phyloP scores from a whole-genome alignment of 2,113 vertebrate species.

The Leiothrix lutea region DNA sequence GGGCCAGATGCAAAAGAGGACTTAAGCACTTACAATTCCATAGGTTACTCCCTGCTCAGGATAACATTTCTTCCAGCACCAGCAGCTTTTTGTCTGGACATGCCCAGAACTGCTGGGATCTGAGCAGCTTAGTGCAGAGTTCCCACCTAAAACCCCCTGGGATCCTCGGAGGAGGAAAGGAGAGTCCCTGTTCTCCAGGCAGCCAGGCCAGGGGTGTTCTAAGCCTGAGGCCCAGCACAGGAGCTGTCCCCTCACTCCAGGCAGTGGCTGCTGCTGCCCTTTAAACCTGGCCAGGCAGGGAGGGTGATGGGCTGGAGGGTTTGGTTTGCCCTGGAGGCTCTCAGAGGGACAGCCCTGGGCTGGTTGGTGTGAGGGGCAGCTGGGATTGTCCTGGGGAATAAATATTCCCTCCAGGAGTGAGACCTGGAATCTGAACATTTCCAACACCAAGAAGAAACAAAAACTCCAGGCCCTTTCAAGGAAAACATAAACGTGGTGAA shows the following conservation, averaged over 20 bases:
- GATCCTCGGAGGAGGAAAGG: not conserved
- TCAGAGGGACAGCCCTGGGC: not conserved
- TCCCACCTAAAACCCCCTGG: not conserved
- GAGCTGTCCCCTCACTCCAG: accelerated
- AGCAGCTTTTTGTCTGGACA: constrained; percentile 45
- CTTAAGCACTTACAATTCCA: constrained; percentile 23
- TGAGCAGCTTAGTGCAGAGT: not conserved
- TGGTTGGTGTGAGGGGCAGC: accelerated
- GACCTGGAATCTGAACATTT: not conserved
- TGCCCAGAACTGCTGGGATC: constrained; percentile 36
- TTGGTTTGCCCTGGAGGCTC: not conserved
- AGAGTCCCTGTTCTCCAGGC: not conserved
- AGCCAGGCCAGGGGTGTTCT: not conserved
- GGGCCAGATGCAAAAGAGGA: constrained; percentile 43
- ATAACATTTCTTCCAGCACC: constrained; percentile 57
- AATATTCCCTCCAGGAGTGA: not conserved
- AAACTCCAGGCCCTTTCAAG: constrained; percentile 4
- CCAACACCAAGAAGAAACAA: not conserved
- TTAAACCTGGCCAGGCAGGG: not conserved
- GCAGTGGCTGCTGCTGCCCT: not conserved
- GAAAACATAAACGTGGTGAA: constrained; percentile 14
- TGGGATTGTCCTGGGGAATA: not conserved
- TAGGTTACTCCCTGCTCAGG: constrained; percentile 49
- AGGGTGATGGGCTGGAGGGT: accelerated
- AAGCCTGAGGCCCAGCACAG: not conserved